Base-by-base conservation (phyloP, 2,888 invertebrate species). In the Ariolimax columbianus region DNA sequence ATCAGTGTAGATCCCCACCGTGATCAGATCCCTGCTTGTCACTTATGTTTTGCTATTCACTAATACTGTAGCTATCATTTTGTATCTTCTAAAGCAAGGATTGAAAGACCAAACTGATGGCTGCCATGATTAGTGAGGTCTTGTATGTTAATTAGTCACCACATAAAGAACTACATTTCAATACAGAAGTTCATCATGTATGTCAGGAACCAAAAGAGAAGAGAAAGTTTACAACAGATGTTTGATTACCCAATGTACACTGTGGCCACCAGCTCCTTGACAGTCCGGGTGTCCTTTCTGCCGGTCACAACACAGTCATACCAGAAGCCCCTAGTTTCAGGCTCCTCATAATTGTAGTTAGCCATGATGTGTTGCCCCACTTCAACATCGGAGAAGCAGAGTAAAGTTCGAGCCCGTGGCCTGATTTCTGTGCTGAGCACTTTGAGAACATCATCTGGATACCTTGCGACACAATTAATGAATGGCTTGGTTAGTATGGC, bases 321-420 rank as follows among this genome's bases (percentile, higher is more conserved):
- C 97, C 97, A 97, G 91, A 95, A 95, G 11, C 97, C 97, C 90
- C 95, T 95, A 89, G 96, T 95, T 38, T 95, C 94, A 0, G 96
- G 96, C 23, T 96, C 94, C 85, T 97, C 97, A 19, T 96, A 95
- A 91, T 97, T 97, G 91, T 96, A 96, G 93, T 97, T 97, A 0
- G 96, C 95, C 95, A 97, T 95, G 17, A 97, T 96, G 82, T 92
- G 95, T 89, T 96, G 95, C 0, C 96, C 96, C 9, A 95, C 93
- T 89, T 95, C 93, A 40, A 97, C 92, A 81, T 96, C 95, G 1
- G 94, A 92, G 26, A 95, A 91, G 33, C 95, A 92, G 79, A 96
- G 93, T 40, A 94, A 94, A 43, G 93, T 95, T 87, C 95, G 94
- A 0, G 97, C 96, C 89, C 97, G 94, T 0, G 97, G 97, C 84